phyloP scores from a whole-genome alignment of 2,113 vertebrate genomes.

The Piprites chloris region DNA sequence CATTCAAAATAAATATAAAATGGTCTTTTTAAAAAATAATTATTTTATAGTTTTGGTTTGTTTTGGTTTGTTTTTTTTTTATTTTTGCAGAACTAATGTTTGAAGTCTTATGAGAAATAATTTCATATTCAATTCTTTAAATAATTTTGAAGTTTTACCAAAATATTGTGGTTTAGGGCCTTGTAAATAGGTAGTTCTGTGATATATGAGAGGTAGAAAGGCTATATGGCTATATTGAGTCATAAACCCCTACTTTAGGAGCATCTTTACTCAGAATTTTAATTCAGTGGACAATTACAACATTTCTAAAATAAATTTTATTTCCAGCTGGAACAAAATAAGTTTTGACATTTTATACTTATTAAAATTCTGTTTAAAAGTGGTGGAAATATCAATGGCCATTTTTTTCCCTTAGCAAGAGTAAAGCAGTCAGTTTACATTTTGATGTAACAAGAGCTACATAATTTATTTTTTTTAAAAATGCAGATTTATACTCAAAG shows the following conservation, averaged over 20 bases:
- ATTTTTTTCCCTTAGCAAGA: not conserved
- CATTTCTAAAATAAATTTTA: not conserved
- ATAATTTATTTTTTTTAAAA: not conserved
- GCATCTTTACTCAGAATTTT: not conserved
- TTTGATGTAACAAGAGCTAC: not conserved
- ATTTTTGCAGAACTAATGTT: not conserved
- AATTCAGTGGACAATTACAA: not conserved
- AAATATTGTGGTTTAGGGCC: not conserved
- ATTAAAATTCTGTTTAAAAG: not conserved
- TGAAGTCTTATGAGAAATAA: not conserved
- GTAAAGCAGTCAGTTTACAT: not conserved
- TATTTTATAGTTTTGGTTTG: rapidly evolving
- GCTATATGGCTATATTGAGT: not conserved
- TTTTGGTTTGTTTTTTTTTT: not conserved
- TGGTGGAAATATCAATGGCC: not conserved
- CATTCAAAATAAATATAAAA: not conserved
- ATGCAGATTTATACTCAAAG: not conserved
- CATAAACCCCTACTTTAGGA: not conserved
- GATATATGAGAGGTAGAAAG: not conserved
- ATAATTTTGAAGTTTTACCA: not conserved
- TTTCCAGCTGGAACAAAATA: not conserved
- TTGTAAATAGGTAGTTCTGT: not conserved
- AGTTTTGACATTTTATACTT: not conserved
- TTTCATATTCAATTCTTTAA: not conserved
- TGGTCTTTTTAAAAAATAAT: not conserved